Conservation (phyloP, 2,797 vertebrate genomes). For the Rhinatrema bivittatum region DNA sequence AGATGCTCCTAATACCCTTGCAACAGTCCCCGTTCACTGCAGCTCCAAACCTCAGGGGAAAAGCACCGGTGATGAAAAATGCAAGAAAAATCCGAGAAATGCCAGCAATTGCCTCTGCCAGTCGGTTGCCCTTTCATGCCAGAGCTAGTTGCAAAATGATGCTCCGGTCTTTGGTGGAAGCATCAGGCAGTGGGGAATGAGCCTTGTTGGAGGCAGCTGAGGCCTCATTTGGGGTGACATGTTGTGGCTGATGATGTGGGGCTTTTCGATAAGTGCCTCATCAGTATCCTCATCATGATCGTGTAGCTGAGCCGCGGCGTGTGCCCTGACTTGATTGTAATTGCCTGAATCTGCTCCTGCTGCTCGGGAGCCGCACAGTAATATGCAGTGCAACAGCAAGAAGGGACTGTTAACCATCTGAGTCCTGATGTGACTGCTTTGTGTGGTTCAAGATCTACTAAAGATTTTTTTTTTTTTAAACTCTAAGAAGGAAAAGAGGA, state of each 20-base stretch:
- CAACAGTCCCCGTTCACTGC: too few species aligned
- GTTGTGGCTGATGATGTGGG: constrained; percentile 84
- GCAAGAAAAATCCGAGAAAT: constrained; percentile 14
- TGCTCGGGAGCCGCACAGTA: constrained; percentile 82
- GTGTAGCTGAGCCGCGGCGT: constrained; percentile 93
- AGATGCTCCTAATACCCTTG: too few species aligned
- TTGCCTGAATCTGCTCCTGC: constrained; percentile 99
- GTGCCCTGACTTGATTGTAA: constrained; percentile 99
- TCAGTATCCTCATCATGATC: constrained; percentile 99
- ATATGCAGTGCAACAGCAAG: constrained; percentile 97
- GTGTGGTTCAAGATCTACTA: constrained; percentile 60
- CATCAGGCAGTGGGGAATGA: constrained; percentile 71
- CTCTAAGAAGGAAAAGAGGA: constrained; percentile 8
- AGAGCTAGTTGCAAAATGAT: constrained; percentile 65
- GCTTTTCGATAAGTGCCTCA: constrained; percentile 98
- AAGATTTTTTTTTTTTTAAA: constrained; percentile 8
- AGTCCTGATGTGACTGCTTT: constrained; percentile 69
- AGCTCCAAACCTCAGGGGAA: too few species aligned
- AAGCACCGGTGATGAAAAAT: too few species aligned
- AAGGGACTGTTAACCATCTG: constrained; percentile 94
- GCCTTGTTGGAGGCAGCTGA: constrained; percentile 71
- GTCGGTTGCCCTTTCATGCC: constrained; percentile 63
- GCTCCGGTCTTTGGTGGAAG: constrained; percentile 68
- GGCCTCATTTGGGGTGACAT: constrained; percentile 76
- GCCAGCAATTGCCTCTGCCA: constrained; percentile 33